Evolutionary conservation across 2,113 vertebrate species (phyloP), one percentile per base, ranked within the genome.

Genomic region (Harpagus bidentatus): DNA sequence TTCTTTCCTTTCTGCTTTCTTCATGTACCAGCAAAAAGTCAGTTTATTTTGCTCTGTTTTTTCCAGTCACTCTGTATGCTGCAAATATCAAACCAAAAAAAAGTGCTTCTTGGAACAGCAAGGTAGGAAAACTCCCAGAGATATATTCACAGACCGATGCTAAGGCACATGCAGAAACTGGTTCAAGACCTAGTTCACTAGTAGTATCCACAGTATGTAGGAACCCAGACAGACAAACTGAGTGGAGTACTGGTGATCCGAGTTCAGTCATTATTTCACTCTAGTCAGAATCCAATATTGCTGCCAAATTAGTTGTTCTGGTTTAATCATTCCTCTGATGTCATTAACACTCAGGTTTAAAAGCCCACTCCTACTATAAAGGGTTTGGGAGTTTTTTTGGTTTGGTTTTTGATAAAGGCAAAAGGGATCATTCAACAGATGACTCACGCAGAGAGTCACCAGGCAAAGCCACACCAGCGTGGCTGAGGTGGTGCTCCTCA

Each of bases 131-230:
- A 16, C 20, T 86, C 40, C 31, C 47, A 85, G 66, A 73, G n/a
- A 58, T 17, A 11, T 69, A 38, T 73, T 94, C 2, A 2, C 73
- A 89, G 74, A 56, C 10, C 0, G 0, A 16, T 71, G 28, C 58
- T 83, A 38, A 89, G 53, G 34, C 20, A 76, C 18, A 58, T 56
- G 22, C 47, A 92, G 52, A 86, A 86, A 69, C 59, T 71, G 61
- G 72, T 84, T 96, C 73, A 88, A 96, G 88, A 92, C 72, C 70
- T 69, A 61, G 34, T 76, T 96, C 65, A 79, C 16, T 40, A 71
- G 45, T 10, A 70, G 22, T 28, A 59, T 38, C 34, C 15, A 56
- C 56, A 72, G 21, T 5, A 34, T 19, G 9, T 23, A 76, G 73
- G 43, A 82, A 65, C 25, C 26, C 32, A 56, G 40, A 59, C 16